Evolutionary conservation across 2,888 invertebrate species (phyloP).

Genomic region (Auanema sp.): DNA sequence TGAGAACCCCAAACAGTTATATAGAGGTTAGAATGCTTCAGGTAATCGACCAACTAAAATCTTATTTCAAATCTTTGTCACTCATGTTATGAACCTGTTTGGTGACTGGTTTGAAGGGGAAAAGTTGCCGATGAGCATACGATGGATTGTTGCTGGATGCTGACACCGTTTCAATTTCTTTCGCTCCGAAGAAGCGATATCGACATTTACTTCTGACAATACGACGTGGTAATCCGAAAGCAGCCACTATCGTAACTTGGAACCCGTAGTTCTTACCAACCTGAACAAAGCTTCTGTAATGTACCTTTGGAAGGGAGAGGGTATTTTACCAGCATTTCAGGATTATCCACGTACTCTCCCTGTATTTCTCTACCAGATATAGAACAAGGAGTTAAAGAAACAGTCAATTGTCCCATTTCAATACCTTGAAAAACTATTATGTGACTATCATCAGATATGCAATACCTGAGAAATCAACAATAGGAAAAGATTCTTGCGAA

Average conservation of each 20-base stretch:
- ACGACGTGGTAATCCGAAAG: conserved; percentile 68
- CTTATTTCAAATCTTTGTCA: neutral
- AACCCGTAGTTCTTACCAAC: conserved; percentile 68
- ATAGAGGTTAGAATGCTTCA: conserved; percentile 67
- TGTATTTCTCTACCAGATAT: conserved; percentile 68
- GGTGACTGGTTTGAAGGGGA: conserved; percentile 67
- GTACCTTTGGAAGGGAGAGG: neutral
- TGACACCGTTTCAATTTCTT: conserved; percentile 55
- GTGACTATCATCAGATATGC: neutral
- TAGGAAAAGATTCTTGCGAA: conserved; percentile 68
- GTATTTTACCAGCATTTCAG: conserved; percentile 65
- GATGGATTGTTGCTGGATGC: conserved; percentile 67
- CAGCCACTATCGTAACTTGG: conserved; percentile 68
- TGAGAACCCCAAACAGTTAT: conserved; percentile 70
- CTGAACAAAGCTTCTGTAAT: conserved; percentile 27
- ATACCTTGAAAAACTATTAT: conserved; percentile 30
- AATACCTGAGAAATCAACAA: conserved; percentile 65
- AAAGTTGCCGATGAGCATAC: conserved; percentile 67
- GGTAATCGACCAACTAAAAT: conserved; percentile 67
- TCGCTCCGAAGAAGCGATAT: conserved; percentile 69
- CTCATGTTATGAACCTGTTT: conserved; percentile 62
- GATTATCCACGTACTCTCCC: conserved; percentile 69
- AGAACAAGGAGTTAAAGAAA: conserved; percentile 69
- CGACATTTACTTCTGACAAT: conserved; percentile 66
- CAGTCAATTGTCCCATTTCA: conserved; percentile 65